These are phyloP conservation scores for Colaptes auratus DNA, from an alignment of 2,113 vertebrate species.

Conservation along the genomic window DNA sequence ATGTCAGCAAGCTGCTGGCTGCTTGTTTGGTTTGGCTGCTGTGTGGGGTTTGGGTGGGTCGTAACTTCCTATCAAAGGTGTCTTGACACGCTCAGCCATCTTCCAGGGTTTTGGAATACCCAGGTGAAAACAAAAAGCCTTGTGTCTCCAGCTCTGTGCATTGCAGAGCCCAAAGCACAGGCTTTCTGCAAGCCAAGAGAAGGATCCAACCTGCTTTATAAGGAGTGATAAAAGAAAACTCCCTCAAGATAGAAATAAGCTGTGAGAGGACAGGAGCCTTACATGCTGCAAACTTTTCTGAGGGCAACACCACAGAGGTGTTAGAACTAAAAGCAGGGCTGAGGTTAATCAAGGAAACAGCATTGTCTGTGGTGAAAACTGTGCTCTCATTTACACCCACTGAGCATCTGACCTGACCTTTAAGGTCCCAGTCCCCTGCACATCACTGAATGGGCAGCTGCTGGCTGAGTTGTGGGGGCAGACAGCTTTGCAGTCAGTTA, in stretches of 20 bases:
- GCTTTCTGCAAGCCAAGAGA: neutral
- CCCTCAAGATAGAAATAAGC: constrained; percentile 3
- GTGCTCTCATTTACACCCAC: neutral
- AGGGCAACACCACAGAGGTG: neutral
- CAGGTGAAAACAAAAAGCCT: constrained; percentile 54
- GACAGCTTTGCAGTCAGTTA: neutral
- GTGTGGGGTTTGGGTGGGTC: constrained; percentile 4
- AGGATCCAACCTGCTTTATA: neutral
- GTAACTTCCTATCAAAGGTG: constrained; percentile 42
- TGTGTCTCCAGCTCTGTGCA: constrained; percentile 39
- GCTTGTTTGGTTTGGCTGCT: constrained; percentile 54
- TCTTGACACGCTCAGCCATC: constrained; percentile 55
- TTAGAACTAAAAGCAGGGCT: neutral
- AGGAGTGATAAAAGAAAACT: constrained; percentile 20
- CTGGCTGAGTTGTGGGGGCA: neutral
- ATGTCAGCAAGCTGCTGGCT: constrained; percentile 11
- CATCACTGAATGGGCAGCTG: neutral
- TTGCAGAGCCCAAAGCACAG: constrained; percentile 31
- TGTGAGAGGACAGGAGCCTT: neutral
- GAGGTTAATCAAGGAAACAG: neutral
- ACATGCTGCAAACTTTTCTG: neutral
- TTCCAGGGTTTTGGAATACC: constrained; percentile 60
- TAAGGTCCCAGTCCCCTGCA: neutral
- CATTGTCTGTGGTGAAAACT: neutral
- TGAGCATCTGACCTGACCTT: neutral